Percentiles rank a stretch among this genome's conserved stretches.
Evolutionary conservation across 1,140 invertebrate species (phyloP).

Genomic region (Tetramorium simillimum): DNA sequence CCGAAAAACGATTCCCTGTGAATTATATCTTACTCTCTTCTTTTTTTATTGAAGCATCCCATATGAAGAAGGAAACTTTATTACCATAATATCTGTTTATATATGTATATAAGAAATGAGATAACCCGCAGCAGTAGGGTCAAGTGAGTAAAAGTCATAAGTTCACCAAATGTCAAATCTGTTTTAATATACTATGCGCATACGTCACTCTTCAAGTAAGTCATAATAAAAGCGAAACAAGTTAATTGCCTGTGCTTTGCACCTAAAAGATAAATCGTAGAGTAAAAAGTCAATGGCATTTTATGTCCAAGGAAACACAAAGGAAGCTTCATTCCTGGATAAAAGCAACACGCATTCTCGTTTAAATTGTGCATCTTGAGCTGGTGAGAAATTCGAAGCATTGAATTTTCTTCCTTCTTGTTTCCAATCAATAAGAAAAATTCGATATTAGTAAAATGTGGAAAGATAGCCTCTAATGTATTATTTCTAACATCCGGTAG

Average conservation of each 20-base stretch:
- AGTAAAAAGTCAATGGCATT: slow-evolving; percentile 44
- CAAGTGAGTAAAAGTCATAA: slow-evolving; percentile 75
- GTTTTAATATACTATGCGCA: slow-evolving; percentile 69
- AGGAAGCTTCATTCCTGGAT: slow-evolving; percentile 41
- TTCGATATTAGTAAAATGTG: slow-evolving; percentile 38
- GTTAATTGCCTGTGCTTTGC: slow-evolving; percentile 60
- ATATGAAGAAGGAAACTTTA: slow-evolving; percentile 63
- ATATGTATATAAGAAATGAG: slow-evolving; percentile 76
- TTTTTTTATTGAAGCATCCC: slow-evolving; percentile 62
- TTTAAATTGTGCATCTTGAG: slow-evolving; percentile 1
- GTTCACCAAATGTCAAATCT: slow-evolving; percentile 76
- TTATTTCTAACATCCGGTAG: slow-evolving; percentile 30
- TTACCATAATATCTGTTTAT: slow-evolving; percentile 79
- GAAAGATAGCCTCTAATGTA: slow-evolving; percentile 7
- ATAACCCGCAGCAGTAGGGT: slow-evolving; percentile 70
- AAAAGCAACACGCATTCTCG: slow-evolving; percentile 17
- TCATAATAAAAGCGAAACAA: slow-evolving; percentile 64
- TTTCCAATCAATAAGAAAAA: slow-evolving; percentile 6
- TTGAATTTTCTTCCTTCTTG: slow-evolving; percentile 18
- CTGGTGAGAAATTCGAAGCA: neutral
- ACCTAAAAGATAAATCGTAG: slow-evolving; percentile 40
- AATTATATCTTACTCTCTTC: neutral
- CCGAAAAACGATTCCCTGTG: neutral
- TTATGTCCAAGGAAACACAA: slow-evolving; percentile 13
- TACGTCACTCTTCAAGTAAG: slow-evolving; percentile 62